Percentiles rank a stretch among this genome's conserved stretches.
These are phyloP conservation scores for Urocolius indicus DNA, from an alignment of 2,113 vertebrate species.

Conservation along the genomic window DNA sequence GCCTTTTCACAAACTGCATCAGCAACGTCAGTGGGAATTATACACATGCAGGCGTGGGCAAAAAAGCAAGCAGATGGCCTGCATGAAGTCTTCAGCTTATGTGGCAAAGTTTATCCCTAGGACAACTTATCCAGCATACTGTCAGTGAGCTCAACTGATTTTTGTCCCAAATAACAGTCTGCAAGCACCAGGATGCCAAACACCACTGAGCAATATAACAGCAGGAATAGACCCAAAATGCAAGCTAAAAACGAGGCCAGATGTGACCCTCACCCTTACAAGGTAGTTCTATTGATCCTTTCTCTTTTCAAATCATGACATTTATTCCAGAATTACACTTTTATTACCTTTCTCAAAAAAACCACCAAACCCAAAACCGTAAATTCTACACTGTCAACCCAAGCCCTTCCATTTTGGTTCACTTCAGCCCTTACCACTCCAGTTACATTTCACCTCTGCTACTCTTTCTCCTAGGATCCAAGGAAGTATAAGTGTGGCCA, in stretches of 20 bases:
- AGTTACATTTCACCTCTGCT: not conserved
- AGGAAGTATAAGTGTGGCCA: not conserved
- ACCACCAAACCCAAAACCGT: too few species aligned
- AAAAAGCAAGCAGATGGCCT: not conserved
- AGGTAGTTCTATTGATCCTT: not conserved
- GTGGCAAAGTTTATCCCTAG: not conserved
- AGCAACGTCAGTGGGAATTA: not conserved
- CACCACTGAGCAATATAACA: not conserved
- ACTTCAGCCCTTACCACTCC: not conserved
- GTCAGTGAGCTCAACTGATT: not conserved
- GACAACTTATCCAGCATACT: not conserved
- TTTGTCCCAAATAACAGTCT: not conserved
- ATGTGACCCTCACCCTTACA: not conserved
- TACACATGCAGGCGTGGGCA: not conserved
- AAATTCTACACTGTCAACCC: not conserved
- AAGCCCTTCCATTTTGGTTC: not conserved
- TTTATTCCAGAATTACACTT: not conserved
- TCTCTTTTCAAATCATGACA: not conserved
- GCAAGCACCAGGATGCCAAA: not conserved
- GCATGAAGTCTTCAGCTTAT: not conserved
- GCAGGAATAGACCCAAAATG: not conserved
- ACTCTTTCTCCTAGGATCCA: not conserved
- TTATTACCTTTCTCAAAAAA: not conserved
- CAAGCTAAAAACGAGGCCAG: not conserved
- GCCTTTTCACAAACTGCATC: not conserved